Percentiles rank a stretch among this genome's conserved stretches.
These are phyloP conservation scores for Machaerirhynchus nigripectus DNA, from an alignment of 2,113 vertebrate genomes.

Conservation along the genomic window DNA sequence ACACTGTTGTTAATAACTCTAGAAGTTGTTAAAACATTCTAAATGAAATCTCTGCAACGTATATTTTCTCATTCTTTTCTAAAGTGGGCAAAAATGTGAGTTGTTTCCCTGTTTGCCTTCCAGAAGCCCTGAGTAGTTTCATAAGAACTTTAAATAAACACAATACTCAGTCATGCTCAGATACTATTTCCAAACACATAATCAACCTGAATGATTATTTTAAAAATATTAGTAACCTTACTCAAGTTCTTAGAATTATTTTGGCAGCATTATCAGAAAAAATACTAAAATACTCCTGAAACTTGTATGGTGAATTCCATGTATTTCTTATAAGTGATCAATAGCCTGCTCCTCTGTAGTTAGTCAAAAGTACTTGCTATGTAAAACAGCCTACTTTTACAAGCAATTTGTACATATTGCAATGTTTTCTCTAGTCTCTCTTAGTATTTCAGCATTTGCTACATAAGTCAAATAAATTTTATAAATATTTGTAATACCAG, in stretches of 20 bases:
- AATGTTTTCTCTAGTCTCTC: background rate
- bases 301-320: background rate
- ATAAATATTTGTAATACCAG: background rate
- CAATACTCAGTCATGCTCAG: background rate
- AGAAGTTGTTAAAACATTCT: background rate
- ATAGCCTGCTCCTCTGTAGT: background rate
- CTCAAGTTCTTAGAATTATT: background rate
- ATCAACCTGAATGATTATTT: background rate
- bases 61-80: background rate
- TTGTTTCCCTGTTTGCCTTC: background rate
- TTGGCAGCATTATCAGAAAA: background rate
- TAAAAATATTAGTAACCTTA: background rate
- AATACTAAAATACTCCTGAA: background rate
- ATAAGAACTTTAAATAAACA: background rate
- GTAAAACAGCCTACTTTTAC: background rate
- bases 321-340: background rate
- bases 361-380: background rate
- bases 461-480: background rate
- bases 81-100: background rate
- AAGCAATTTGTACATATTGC: background rate
- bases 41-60: background rate
- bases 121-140: background rate
- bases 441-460: background rate
- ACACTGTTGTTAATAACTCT: background rate
- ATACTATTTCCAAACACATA: background rate